Conservation (phyloP, 2,888 invertebrate genomes). For the Synergus laeviventris region DNA sequence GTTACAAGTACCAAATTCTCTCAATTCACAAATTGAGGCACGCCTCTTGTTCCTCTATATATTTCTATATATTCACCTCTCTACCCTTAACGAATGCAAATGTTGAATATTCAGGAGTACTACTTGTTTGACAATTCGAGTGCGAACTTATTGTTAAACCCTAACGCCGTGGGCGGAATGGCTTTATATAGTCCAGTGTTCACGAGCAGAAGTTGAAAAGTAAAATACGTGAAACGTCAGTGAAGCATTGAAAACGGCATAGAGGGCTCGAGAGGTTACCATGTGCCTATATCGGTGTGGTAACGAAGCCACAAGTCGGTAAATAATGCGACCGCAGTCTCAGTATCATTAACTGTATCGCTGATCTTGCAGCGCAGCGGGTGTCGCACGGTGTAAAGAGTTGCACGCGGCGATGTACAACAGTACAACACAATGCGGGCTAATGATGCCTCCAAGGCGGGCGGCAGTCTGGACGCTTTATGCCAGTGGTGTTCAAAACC, state of each 20-base stretch:
- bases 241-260: background rate
- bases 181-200: background rate
- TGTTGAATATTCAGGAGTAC: background rate
- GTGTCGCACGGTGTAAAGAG: constrained; percentile 69
- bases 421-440: constrained; percentile 65
- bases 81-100: background rate
- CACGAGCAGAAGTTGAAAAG: background rate
- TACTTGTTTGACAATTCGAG: background rate
- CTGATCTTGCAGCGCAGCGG: constrained; percentile 72
- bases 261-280: background rate
- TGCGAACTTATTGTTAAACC: background rate
- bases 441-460: constrained; percentile 67
- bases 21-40: background rate
- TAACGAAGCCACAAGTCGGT: constrained; percentile 63
- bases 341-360: constrained; percentile 74
- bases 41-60: background rate
- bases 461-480: background rate
- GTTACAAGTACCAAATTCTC: background rate
- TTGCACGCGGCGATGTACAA: constrained; percentile 60
- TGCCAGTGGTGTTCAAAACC: constrained; percentile 22
- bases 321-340: constrained; percentile 70
- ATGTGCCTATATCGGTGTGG: constrained; percentile 30
- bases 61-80: background rate
- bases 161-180: constrained; percentile 1
- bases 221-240: background rate